Evolutionary conservation across 2,797 vertebrate genomes (phyloP), one percentile per base, ranked within the genome.

Genomic region (Rachycentron canadum): DNA sequence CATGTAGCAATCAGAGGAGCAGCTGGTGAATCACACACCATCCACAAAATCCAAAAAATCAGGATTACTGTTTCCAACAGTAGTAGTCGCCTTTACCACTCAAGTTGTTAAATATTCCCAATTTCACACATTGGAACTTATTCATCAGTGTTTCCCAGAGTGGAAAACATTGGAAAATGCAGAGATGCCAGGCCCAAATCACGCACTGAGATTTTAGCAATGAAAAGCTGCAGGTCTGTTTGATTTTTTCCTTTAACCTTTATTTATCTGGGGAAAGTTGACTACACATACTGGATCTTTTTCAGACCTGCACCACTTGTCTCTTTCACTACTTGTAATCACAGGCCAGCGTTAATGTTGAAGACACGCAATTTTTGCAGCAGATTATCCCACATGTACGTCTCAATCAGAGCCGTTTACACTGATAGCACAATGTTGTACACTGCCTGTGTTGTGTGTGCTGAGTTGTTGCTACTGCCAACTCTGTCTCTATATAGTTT

Each of bases 111-210:
- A 84, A 88, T 86, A 86, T 89, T 80, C 83, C 67, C 77, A 82
- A 84, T 86, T 88, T 76, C 64, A 82, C 62, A 60, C 70, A 68
- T 69, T 85, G 86, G 84, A 89, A 91, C 64, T 71, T 81, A 73
- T 82, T 87, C 75, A 81, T 90, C 80, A 92, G 59, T 75, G 21
- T 84, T 87, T 87, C 81, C 86, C 74, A 36, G 25, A 59, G 80
- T 38, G 76, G 62, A 88, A 84, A 86, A 76, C 77, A 77, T 41
- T 23, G 79, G 86, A 90, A 91, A 88, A 88, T 74, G 58, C 73
- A 34, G 19, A 59, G 50, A 77, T 75, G 87, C 87, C 84, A 88
- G 77, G 73, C 68, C 58, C 30, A 78, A 74, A 88, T 82, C 77
- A 77, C 7, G 53, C 69, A 81, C 55, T 69, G 66, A 69, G 81